Evolutionary conservation across 2,888 invertebrate genomes (phyloP).

Genomic region (Apodemia zela): DNA sequence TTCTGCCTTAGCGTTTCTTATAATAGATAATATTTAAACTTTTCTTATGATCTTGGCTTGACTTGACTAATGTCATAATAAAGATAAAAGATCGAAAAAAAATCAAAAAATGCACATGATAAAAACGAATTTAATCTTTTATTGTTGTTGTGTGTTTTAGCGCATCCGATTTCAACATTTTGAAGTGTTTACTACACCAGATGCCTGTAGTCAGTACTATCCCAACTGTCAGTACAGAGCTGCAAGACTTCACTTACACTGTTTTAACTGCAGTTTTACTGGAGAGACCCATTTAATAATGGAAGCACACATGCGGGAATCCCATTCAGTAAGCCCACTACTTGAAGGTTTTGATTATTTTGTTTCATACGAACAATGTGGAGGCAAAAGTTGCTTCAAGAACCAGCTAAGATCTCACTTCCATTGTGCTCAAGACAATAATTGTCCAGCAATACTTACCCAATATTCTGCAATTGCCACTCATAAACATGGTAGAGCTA

Average conservation of each 20-base stretch:
- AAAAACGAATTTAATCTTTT: not conserved
- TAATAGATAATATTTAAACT: too few relatives aligned
- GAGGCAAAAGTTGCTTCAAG: constrained; percentile 72
- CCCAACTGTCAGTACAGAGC: constrained; percentile 85
- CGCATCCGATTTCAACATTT: constrained; percentile 82
- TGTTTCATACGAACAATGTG: constrained; percentile 73
- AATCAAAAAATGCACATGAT: not conserved
- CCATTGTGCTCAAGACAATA: constrained; percentile 73
- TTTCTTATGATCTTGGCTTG: too few relatives aligned
- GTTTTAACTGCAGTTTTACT: constrained; percentile 92
- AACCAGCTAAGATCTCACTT: constrained; percentile 71
- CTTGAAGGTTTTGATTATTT: constrained; percentile 93
- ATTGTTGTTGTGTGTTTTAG: constrained; percentile 40
- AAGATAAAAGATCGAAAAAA: too few relatives aligned
- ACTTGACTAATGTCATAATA: too few relatives aligned
- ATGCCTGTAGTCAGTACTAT: constrained; percentile 84
- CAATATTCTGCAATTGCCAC: constrained; percentile 73
- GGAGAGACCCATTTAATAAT: constrained; percentile 89
- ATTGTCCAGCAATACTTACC: constrained; percentile 70
- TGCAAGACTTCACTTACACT: constrained; percentile 90
- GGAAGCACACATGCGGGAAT: constrained; percentile 91
- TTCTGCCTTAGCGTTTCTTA: too few relatives aligned
- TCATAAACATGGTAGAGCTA: constrained; percentile 73
- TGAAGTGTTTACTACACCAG: constrained; percentile 80
- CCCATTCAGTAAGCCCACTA: constrained; percentile 90